Evolutionary conservation across 2,113 vertebrate genomes (phyloP).

Genomic region (Dromaius novaehollandiae): DNA sequence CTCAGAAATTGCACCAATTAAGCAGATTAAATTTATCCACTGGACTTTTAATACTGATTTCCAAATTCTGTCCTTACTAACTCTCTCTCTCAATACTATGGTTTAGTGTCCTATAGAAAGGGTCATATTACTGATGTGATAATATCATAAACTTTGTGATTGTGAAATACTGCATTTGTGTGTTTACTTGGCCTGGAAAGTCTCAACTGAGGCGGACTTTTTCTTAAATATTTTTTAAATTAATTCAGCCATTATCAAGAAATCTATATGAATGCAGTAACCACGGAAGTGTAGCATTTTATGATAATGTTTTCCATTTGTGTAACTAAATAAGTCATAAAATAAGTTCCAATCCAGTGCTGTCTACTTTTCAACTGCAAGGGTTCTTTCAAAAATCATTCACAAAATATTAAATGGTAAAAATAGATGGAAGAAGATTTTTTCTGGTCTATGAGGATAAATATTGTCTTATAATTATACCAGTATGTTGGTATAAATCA

Average conservation of each 20-base stretch:
- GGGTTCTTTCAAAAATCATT: slow-evolving; percentile 39
- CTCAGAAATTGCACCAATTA: slow-evolving; percentile 2
- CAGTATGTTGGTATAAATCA: neutral
- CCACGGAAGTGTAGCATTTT: slow-evolving; percentile 49
- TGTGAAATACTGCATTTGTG: slow-evolving; percentile 41
- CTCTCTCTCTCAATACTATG: neutral
- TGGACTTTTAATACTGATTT: neutral
- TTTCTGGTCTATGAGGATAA: neutral
- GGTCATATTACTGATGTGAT: slow-evolving; percentile 17
- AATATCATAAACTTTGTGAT: slow-evolving; percentile 27
- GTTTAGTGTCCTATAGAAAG: slow-evolving; percentile 11
- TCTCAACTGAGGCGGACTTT: neutral
- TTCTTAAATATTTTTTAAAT: slow-evolving; percentile 56
- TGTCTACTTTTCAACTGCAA: neutral
- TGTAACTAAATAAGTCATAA: slow-evolving; percentile 45
- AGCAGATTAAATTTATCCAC: slow-evolving; percentile 15
- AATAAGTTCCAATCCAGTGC: neutral
- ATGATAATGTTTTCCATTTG: slow-evolving; percentile 56
- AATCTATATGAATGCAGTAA: slow-evolving; percentile 56
- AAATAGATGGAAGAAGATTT: neutral
- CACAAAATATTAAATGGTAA: slow-evolving; percentile 13
- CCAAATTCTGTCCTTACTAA: neutral
- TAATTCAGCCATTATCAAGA: slow-evolving; percentile 54
- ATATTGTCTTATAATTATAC: neutral
- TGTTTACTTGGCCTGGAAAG: slow-evolving; percentile 45